These are phyloP conservation scores for Ibycter americanus DNA, from an alignment of 2,797 vertebrate genomes.

Conservation along the genomic window DNA sequence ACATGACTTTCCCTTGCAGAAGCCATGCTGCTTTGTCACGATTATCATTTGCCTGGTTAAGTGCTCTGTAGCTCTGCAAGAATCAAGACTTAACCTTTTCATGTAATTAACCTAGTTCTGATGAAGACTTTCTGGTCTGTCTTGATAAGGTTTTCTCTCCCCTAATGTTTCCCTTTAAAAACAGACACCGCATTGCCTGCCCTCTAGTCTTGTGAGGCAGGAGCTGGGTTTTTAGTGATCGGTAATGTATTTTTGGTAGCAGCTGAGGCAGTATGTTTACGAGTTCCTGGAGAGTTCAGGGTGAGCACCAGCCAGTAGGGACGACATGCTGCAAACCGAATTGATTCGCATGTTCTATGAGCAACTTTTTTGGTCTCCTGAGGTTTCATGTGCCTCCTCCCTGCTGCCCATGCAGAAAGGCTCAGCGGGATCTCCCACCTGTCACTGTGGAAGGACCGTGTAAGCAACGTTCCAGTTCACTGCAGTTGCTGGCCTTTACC, in stretches of 20 bases:
- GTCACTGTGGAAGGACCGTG: not conserved
- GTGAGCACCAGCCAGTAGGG: not conserved
- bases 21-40: constrained; percentile 7
- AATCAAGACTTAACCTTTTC: not conserved
- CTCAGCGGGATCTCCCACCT: not conserved
- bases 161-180: not conserved
- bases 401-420: not conserved
- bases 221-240: not conserved
- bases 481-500: constrained; percentile 61
- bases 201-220: not conserved
- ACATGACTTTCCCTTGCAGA: constrained; percentile 8
- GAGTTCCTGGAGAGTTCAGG: constrained; percentile 46
- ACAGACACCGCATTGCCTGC: not conserved
- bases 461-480: not conserved
- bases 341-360: not conserved
- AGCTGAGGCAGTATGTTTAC: not conserved
- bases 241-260: constrained; percentile 7
- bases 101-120: not conserved
- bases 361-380: not conserved
- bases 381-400: not conserved
- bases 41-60: constrained; percentile 36
- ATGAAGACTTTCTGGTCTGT: not conserved
- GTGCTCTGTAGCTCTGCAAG: not conserved
- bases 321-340: not conserved
- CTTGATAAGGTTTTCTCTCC: constrained; percentile 9